phyloP scores from a whole-genome alignment of 2,113 vertebrate species.

The Willisornis vidua region DNA sequence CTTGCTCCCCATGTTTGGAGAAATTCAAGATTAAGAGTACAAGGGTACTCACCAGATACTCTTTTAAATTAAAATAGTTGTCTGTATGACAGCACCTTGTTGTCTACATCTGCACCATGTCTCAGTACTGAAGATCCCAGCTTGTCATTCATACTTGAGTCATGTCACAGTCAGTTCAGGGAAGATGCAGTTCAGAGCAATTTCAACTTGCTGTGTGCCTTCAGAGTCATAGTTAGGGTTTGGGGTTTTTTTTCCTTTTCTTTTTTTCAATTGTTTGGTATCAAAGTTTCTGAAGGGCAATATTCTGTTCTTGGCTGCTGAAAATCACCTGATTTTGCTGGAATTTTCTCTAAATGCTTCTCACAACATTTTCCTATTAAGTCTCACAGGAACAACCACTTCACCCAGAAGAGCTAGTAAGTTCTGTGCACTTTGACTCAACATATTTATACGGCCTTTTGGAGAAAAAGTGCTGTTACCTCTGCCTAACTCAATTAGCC shows the following conservation, averaged over 20 bases:
- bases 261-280: background rate
- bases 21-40: background rate
- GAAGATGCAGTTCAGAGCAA: background rate
- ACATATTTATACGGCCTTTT: background rate
- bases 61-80: background rate
- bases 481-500: background rate
- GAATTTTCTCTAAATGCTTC: background rate
- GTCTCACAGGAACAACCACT: background rate
- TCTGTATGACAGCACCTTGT: background rate
- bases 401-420: background rate
- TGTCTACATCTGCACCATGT: background rate
- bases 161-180: background rate
- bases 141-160: background rate
- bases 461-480: background rate
- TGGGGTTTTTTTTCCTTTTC: background rate
- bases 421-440: background rate
- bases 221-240: background rate
- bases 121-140: background rate
- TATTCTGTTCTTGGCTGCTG: background rate
- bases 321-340: background rate
- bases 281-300: background rate
- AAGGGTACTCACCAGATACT: background rate
- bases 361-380: background rate
- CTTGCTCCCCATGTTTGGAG: background rate
- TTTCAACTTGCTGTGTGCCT: background rate